Percentiles rank a stretch among this genome's conserved stretches.
Conservation (phyloP, 2,888 invertebrate species). For the Xestia sexstrigata region DNA sequence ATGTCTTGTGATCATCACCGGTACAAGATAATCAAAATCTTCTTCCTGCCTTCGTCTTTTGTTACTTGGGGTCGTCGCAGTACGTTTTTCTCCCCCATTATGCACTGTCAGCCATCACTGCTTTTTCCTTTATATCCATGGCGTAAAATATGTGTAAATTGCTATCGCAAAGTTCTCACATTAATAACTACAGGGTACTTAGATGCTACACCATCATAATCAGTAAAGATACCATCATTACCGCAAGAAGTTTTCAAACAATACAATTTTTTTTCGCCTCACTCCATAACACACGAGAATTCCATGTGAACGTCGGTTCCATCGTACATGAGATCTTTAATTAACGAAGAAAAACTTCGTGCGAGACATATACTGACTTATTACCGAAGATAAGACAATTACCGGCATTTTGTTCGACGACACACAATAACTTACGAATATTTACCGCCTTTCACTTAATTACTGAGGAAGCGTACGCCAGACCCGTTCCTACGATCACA, state of each 20-base stretch:
- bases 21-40: neutral
- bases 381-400: slow-evolving; percentile 56
- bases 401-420: slow-evolving; percentile 55
- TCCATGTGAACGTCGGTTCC: slow-evolving; percentile 17
- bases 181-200: slow-evolving; percentile 23
- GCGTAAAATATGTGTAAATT: neutral
- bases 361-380: slow-evolving; percentile 24
- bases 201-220: slow-evolving; percentile 21
- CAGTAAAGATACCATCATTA: slow-evolving; percentile 31
- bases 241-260: slow-evolving; percentile 21
- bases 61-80: neutral
- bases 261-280: slow-evolving; percentile 37
- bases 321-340: slow-evolving; percentile 34
- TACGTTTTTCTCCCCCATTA: neutral
- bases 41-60: neutral
- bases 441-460: slow-evolving; percentile 64
- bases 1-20: slow-evolving; percentile 1
- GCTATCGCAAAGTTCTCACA: slow-evolving; percentile 18
- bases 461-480: slow-evolving; percentile 49
- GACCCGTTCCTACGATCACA: slow-evolving; percentile 41
- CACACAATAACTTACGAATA: slow-evolving; percentile 51
- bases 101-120: neutral
- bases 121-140: neutral
- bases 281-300: slow-evolving; percentile 34
- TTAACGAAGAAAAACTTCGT: slow-evolving; percentile 32